A percentile compares a stretch with the other conserved stretches of the same genome.
These are phyloP conservation scores for Nixonia krombeini DNA, from an alignment of 1,140 invertebrate species.

Conservation along the genomic window DNA sequence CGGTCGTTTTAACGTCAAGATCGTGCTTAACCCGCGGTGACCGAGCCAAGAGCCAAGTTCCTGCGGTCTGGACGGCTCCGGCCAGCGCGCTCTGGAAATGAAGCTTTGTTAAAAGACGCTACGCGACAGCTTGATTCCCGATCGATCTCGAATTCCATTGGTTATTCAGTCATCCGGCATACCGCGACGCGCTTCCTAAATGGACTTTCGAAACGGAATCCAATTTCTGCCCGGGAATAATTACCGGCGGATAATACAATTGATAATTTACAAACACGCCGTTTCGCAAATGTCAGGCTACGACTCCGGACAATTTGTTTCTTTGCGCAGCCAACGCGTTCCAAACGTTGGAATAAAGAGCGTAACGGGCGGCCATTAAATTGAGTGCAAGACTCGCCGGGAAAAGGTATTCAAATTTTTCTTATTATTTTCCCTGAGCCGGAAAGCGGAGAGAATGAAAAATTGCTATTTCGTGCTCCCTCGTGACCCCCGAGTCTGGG, in stretches of 20 bases:
- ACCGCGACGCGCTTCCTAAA: no score
- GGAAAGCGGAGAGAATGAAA: conserved; percentile 16
- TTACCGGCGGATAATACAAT: no score
- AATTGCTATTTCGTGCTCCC: conserved; percentile 24
- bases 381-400: background rate
- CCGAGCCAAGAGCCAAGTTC: conserved; percentile 39
- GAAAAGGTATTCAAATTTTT: background rate
- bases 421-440: conserved; percentile 5
- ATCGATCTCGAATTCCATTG: background rate
- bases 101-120: conserved; percentile 28
- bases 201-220: no score
- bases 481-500: conserved; percentile 8
- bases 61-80: conserved; percentile 43
- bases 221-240: no score
- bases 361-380: background rate
- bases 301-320: no score
- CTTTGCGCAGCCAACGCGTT: no score
- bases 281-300: no score
- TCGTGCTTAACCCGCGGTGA: conserved; percentile 42
- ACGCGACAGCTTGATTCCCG: background rate
- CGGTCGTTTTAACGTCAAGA: conserved; percentile 47
- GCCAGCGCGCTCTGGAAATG: conserved; percentile 31
- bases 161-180: no score
- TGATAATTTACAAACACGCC: no score
- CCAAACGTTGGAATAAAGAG: no score